Conservation (phyloP, 2,113 vertebrate genomes). For the Raja brachyura region DNA sequence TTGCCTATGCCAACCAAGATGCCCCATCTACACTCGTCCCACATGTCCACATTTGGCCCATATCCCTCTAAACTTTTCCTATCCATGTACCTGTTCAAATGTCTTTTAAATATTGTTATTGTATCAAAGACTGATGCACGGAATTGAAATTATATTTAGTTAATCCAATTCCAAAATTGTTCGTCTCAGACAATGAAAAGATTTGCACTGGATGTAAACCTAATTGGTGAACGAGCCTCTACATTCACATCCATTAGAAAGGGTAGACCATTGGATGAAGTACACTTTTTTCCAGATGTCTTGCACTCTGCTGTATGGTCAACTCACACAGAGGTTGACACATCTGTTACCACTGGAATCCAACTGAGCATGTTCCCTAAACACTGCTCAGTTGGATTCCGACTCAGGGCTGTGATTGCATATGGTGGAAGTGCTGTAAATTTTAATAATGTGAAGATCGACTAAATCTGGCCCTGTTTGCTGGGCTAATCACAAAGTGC, state of each 20-base stretch:
- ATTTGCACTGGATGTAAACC: too few relatives aligned
- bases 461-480: not conserved
- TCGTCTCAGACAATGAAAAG: not conserved
- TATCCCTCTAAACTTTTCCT: too few relatives aligned
- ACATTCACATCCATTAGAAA: not conserved
- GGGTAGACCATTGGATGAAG: not conserved
- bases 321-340: not conserved
- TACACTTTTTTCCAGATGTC: not conserved
- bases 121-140: not conserved
- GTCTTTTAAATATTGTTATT: too few relatives aligned
- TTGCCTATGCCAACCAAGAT: too few relatives aligned
- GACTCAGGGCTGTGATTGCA: not conserved
- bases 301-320: not conserved
- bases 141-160: not conserved
- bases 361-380: not conserved
- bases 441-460: not conserved
- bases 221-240: too few relatives aligned
- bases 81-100: too few relatives aligned
- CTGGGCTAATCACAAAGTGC: too few relatives aligned
- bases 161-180: not conserved
- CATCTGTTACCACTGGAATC: not conserved
- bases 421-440: not conserved
- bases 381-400: not conserved
- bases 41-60: too few relatives aligned
- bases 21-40: too few relatives aligned